Percentiles rank a stretch among this genome's conserved stretches.
Conservation (phyloP, 2,888 invertebrate genomes). For the Pristionchus fissidentatus region DNA sequence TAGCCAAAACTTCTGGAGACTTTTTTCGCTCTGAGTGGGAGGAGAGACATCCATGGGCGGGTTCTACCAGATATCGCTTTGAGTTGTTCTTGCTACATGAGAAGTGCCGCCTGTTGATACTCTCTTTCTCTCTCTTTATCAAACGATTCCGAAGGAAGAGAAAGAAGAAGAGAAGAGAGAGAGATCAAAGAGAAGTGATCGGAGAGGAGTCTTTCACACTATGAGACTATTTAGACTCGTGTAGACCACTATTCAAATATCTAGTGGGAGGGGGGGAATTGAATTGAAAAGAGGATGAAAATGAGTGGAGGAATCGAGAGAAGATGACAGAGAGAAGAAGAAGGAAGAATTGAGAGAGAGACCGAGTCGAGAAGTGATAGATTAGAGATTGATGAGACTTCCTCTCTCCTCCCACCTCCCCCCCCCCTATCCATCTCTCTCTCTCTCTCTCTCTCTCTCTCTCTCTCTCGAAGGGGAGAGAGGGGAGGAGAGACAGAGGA, state of each 20-base stretch:
- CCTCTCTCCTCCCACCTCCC: slow-evolving; percentile 16
- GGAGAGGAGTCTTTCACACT: not conserved
- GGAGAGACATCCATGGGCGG: not conserved
- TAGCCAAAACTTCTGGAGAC: no score
- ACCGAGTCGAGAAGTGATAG: not conserved
- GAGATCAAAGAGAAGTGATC: slow-evolving; percentile 3
- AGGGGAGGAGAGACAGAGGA: slow-evolving; percentile 2
- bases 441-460: not conserved
- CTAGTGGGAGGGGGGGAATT: not conserved
- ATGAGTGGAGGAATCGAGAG: not conserved
- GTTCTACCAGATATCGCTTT: no score
- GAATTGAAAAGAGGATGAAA: not conserved
- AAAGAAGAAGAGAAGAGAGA: not conserved
- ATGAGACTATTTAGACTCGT: not conserved
- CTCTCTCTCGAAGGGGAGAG: not conserved
- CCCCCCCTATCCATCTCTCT: not conserved
- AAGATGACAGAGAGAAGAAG: slow-evolving; percentile 47
- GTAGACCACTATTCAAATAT: not conserved
- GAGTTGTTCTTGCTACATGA: slow-evolving; percentile 12
- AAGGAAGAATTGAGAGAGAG: slow-evolving; percentile 27
- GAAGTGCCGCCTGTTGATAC: not conserved
- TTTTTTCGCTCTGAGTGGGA: not conserved
- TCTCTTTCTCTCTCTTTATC: not conserved
- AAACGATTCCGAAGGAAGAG: not conserved
- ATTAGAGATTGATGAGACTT: slow-evolving; percentile 32